Evolutionary conservation across 2,113 vertebrate species (phyloP).

Genomic region (Limnothrissa miodon): DNA sequence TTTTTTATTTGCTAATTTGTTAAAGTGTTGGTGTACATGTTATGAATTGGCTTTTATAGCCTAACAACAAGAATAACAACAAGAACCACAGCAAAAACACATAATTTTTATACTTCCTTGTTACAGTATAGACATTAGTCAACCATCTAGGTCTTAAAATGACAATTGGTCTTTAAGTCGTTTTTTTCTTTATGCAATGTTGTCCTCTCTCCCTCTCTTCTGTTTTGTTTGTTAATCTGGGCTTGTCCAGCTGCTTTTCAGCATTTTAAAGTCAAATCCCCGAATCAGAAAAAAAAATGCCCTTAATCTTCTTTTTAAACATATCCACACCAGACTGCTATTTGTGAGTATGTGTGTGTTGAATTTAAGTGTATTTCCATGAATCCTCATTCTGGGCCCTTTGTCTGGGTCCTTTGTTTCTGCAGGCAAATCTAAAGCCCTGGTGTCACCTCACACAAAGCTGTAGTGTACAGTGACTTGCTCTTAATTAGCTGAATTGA

Average conservation of each 20-base stretch:
- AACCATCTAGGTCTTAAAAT: not conserved
- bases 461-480: not conserved
- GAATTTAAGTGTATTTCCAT: not conserved
- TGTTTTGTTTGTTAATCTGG: not conserved
- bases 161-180: not conserved
- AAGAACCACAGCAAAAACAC: not conserved
- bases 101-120: not conserved
- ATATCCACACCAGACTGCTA: not conserved
- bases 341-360: not conserved
- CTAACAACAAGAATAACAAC: not conserved
- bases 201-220: not conserved
- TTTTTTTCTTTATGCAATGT: not conserved
- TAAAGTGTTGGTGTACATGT: not conserved
- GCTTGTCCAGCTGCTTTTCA: not conserved
- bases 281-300: not conserved
- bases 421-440: not conserved
- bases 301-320: not conserved
- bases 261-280: not conserved
- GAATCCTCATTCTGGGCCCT: not conserved
- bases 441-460: not conserved
- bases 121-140: not conserved
- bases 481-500: constrained; percentile 14
- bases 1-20: not conserved
- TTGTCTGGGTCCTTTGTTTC: not conserved
- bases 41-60: not conserved